Evolutionary conservation across 1,140 invertebrate species (phyloP).

Genomic region (Papilio machaon): DNA sequence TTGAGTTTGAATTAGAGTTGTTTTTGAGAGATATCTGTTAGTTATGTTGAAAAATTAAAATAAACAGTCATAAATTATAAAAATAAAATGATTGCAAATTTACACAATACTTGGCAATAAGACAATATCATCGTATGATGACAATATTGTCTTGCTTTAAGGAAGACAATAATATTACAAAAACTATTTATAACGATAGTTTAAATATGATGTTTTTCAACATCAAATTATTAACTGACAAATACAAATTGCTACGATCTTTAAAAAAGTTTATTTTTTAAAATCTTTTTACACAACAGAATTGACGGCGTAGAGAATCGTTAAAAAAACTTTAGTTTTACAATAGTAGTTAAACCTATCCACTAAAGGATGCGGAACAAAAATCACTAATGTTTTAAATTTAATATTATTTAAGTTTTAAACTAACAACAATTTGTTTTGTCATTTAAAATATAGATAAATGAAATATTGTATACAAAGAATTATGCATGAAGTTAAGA

Average conservation of each 20-base stretch:
- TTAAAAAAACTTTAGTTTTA: slow-evolving; percentile 70
- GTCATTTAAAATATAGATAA: slow-evolving; percentile 11
- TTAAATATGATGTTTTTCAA: background rate
- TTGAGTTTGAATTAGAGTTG: too few relatives aligned
- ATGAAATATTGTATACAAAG: background rate
- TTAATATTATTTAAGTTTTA: background rate
- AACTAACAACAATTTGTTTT: slow-evolving; percentile 24
- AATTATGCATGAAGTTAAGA: background rate
- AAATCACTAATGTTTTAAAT: slow-evolving; percentile 19
- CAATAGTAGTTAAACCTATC: slow-evolving; percentile 66
- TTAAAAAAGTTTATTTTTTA: slow-evolving; percentile 59
- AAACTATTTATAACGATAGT: background rate
- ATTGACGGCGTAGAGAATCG: slow-evolving; percentile 79
- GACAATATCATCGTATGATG: background rate
- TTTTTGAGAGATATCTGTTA: too few relatives aligned
- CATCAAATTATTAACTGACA: slow-evolving; percentile 37
- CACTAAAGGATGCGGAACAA: slow-evolving; percentile 34
- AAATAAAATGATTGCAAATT: slow-evolving; percentile 2
- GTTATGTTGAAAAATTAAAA: background rate
- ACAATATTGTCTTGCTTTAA: background rate
- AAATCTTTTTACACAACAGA: slow-evolving; percentile 74
- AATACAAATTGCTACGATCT: slow-evolving; percentile 63
- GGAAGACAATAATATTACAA: slow-evolving; percentile 21
- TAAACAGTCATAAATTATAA: background rate
- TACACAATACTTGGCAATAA: slow-evolving; percentile 16